Conservation (phyloP, 2,888 invertebrate species). For the Dicyrtomina minuta region DNA sequence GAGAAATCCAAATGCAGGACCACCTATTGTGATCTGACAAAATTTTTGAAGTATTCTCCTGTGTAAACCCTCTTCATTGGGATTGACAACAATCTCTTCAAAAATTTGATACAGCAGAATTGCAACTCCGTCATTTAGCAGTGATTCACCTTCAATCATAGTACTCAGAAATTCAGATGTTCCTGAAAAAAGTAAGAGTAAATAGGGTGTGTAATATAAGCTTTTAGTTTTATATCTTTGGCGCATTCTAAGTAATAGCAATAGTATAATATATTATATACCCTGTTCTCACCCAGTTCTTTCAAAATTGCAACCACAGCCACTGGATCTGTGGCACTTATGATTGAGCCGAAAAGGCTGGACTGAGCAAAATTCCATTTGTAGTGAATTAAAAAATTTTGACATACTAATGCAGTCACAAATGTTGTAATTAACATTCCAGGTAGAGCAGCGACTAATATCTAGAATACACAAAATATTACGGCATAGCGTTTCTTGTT, state of each 20-base stretch:
- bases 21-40: conserved; percentile 55
- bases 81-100: conserved; percentile 39
- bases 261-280: too few species aligned
- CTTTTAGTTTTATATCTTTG: too few species aligned
- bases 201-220: too few species aligned
- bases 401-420: conserved; percentile 45
- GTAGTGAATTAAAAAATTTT: conserved; percentile 51
- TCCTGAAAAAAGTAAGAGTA: conserved; percentile 48
- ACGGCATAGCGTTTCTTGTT: not conserved
- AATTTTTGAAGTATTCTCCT: conserved; percentile 50
- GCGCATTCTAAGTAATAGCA: too few species aligned
- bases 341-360: conserved; percentile 58
- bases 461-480: conserved; percentile 34
- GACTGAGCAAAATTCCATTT: conserved; percentile 57
- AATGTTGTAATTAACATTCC: conserved; percentile 50
- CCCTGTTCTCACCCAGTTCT: conserved; percentile 56
- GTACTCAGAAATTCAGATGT: conserved; percentile 56
- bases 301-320: conserved; percentile 59
- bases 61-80: conserved; percentile 28
- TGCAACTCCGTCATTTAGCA: conserved; percentile 60
- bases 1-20: conserved; percentile 57
- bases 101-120: conserved; percentile 57
- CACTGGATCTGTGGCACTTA: conserved; percentile 60
- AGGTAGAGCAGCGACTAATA: conserved; percentile 49
- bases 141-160: conserved; percentile 59